Percentiles rank a stretch among this genome's conserved stretches.
Evolutionary conservation across 2,888 invertebrate genomes (phyloP).

Genomic region (Acrobasis repandana): DNA sequence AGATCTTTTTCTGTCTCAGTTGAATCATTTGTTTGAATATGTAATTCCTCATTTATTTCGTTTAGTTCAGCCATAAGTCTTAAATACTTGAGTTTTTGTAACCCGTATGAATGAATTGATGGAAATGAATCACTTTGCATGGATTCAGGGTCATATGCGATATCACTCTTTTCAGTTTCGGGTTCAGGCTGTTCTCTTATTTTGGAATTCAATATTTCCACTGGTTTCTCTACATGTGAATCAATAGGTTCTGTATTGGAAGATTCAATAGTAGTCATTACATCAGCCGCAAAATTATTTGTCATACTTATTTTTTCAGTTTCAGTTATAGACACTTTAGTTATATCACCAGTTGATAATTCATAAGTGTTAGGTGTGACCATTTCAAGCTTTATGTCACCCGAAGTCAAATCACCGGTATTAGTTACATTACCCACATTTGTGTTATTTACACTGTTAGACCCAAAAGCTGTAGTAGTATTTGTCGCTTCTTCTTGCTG

Average conservation of each 20-base stretch:
- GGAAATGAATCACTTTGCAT: slow-evolving; percentile 74
- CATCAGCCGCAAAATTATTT: slow-evolving; percentile 25
- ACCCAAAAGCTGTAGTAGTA: slow-evolving; percentile 59
- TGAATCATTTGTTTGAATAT: slow-evolving; percentile 64
- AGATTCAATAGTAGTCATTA: slow-evolving; percentile 28
- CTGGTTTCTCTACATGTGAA: slow-evolving; percentile 42
- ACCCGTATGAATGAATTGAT: slow-evolving; percentile 67
- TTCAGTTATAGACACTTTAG: slow-evolving; percentile 26
- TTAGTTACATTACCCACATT: slow-evolving; percentile 39
- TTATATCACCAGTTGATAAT: slow-evolving; percentile 28
- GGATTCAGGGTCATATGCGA: slow-evolving; percentile 68
- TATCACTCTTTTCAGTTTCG: slow-evolving; percentile 30
- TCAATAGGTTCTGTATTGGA: slow-evolving; percentile 28
- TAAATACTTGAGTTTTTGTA: slow-evolving; percentile 69
- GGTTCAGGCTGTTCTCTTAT: slow-evolving; percentile 28
- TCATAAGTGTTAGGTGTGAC: slow-evolving; percentile 28
- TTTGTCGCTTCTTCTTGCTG: slow-evolving; percentile 46
- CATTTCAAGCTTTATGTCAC: slow-evolving; percentile 40
- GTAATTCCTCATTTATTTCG: slow-evolving; percentile 64
- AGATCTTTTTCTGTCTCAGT: slow-evolving; percentile 50
- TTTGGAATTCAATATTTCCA: slow-evolving; percentile 38
- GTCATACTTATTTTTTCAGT: slow-evolving; percentile 29
- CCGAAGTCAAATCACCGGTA: slow-evolving; percentile 61
- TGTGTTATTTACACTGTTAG: slow-evolving; percentile 49
- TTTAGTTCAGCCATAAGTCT: slow-evolving; percentile 64